Evolutionary conservation across 2,113 vertebrate species (phyloP).

Genomic region (Eptesicus fuscus): DNA sequence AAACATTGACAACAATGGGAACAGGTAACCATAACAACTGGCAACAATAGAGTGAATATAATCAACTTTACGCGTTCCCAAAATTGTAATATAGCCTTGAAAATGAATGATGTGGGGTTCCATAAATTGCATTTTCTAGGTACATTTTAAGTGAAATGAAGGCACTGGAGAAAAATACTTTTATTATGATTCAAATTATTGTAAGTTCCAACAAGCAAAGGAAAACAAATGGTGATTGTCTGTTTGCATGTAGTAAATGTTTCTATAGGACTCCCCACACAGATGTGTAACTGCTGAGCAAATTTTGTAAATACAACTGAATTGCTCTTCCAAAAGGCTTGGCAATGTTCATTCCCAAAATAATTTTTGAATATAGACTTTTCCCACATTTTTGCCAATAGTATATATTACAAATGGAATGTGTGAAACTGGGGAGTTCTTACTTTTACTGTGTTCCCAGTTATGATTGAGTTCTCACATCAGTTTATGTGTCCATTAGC

Average conservation of each 20-base stretch:
- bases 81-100: neutral
- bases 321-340: neutral
- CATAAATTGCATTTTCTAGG: fast-evolving
- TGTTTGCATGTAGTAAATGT: neutral
- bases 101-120: neutral
- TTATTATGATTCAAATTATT: neutral
- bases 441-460: neutral
- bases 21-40: neutral
- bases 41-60: neutral
- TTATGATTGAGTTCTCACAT: neutral
- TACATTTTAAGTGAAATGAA: neutral
- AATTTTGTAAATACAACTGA: neutral
- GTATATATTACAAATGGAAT: neutral
- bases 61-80: too few species aligned
- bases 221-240: neutral
- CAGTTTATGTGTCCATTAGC: neutral
- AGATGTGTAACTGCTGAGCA: neutral
- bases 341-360: neutral
- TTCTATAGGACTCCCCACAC: neutral
- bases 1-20: neutral
- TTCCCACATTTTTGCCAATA: neutral
- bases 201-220: neutral
- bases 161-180: neutral
- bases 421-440: neutral
- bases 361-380: neutral